Percentiles rank a stretch among this genome's conserved stretches.
Conservation (phyloP, 92 coral and sea anemone genomes). For the Heliopora coerulea region DNA sequence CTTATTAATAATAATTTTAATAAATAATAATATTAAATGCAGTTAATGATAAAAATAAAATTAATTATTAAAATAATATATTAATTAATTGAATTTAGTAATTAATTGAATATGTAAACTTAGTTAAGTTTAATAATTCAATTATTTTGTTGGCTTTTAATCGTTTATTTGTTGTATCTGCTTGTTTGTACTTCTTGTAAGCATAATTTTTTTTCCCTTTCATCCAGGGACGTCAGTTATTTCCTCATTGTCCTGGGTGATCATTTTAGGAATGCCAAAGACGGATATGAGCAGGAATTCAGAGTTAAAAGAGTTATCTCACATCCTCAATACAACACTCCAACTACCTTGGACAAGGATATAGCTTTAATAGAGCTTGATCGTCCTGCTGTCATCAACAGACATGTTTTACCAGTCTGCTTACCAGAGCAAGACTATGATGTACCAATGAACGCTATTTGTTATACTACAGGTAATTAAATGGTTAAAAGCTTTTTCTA, state of each 20-base stretch:
- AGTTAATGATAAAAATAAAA: no score
- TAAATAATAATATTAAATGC: no score
- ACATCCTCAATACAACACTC: not conserved
- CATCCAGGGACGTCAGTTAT: not conserved
- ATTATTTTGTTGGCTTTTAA: no score
- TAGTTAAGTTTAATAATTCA: no score
- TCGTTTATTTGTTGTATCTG: no score
- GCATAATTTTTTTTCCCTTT: not conserved
- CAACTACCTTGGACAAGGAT: slow-evolving; percentile 8
- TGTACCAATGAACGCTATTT: not conserved
- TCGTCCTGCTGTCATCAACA: slow-evolving; percentile 36
- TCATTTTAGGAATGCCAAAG: slow-evolving; percentile 26
- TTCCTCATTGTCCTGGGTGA: slow-evolving; percentile 38
- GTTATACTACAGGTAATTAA: not conserved
- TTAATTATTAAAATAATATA: no score
- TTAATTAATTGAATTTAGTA: no score
- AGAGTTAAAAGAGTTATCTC: slow-evolving; percentile 18
- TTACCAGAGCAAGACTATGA: slow-evolving; percentile 13
- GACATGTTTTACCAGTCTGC: slow-evolving; percentile 26
- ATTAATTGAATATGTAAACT: no score
- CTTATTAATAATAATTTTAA: no score
- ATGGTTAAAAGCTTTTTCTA: not conserved
- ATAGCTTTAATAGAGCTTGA: slow-evolving; percentile 39
- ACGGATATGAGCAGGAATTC: slow-evolving; percentile 42
- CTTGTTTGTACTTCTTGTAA: no score